phyloP scores from a whole-genome alignment of 2,797 vertebrate genomes.

The Myripristis jacobus region DNA sequence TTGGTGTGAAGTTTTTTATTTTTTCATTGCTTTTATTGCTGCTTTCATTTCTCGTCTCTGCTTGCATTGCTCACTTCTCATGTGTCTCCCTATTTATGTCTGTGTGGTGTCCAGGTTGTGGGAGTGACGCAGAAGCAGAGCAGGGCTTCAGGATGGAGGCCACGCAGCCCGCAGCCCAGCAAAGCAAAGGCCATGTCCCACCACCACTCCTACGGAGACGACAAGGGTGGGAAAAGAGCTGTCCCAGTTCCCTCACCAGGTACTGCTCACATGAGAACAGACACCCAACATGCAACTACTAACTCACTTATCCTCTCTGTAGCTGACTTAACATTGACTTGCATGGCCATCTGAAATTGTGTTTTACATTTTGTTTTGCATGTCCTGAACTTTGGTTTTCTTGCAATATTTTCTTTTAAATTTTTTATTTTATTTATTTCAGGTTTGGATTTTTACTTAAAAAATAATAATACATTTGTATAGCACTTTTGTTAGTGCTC shows the following conservation, averaged over 20 bases:
- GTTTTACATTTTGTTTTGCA: neutral
- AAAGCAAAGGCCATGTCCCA: constrained; percentile 79
- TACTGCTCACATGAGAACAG: constrained; percentile 63
- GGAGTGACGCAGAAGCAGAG: constrained; percentile 92
- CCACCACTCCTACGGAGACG: constrained; percentile 83
- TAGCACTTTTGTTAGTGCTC: no score
- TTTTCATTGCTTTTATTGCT: neutral
- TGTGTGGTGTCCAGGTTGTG: constrained; percentile 83
- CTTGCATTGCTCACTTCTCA: constrained; percentile 3
- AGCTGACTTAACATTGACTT: neutral
- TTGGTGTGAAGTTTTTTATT: neutral
- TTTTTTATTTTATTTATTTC: neutral
- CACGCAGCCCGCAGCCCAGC: constrained; percentile 80
- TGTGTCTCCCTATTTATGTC: accelerated
- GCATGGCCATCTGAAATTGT: neutral
- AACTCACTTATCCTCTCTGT: constrained; percentile 21
- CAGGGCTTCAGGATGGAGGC: constrained; percentile 90
- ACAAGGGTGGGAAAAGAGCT: constrained; percentile 83
- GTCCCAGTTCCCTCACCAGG: constrained; percentile 87
- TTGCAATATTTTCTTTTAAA: neutral
- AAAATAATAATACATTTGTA: no score
- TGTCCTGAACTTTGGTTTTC: no score
- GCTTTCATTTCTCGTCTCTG: neutral
- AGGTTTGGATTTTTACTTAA: neutral
- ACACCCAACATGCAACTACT: constrained; percentile 25